Base-by-base conservation (phyloP, 2,113 vertebrate species). In the Prochilodus magdalenae region DNA sequence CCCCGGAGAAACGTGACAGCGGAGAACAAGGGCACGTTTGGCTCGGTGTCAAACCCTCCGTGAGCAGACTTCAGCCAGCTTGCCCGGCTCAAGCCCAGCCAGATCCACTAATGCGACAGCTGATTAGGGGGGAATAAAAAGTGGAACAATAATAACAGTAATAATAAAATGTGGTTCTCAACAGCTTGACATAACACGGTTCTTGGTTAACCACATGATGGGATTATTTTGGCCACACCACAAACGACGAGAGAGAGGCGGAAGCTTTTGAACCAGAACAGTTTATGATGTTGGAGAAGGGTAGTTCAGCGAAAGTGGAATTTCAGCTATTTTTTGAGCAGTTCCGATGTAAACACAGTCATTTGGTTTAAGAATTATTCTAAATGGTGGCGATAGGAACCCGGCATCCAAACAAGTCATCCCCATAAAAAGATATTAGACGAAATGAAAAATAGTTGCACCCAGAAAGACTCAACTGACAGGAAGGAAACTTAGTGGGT, bases 11-110 rank as follows among this genome's bases (percentile, higher is more conserved):
- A 71, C 27, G 14, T 20, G 22, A 20, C 30, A 36, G 65, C 63
- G 22, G 74, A 80, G 77, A 80, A 89, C 85, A 84, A 81, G 89
- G 90, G 86, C 88, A 88, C 86, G 78, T 88, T 89, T 93, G 92
- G 92, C 91, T 59, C 78, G 11, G 81, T 66, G 66, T 92, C 93
- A 93, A 92, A 73, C 24, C 72, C 40, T 36, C 26, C 75, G 22
- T 78, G 29, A 78, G 27, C 53, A 69, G 36, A 78, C 70, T 55
- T 77, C 79, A 84, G 47, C 73, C 80, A 77, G 78, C 29, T 5
- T 12, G 69, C 26, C 70, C 27, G n/a, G 24, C 57, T 47, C 62
- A 29, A 62, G 55, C 49, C 62, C 49, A 75, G 73, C 49, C 80
- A 60, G 49, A 59, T 55, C 60, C 15, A 47, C 49, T 67, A 67